Base-by-base conservation (phyloP, 2,797 vertebrate genomes). In the Danionella dracula region DNA sequence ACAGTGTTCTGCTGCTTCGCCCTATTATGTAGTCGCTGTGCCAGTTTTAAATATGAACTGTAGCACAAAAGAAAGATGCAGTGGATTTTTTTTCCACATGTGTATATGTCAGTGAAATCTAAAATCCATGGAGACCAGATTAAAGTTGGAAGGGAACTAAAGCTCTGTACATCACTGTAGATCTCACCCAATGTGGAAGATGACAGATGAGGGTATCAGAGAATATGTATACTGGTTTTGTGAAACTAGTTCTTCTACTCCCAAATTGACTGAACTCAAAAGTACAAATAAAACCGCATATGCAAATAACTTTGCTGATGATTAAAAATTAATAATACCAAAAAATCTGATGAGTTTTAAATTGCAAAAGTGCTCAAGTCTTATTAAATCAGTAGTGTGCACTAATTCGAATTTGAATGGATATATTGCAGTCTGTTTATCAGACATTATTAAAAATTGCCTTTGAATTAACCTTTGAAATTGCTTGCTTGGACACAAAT, bases 111-210 rank as follows among this genome's bases (percentile, higher is more conserved):
- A n/a, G 51, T 53, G 68, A 65, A 72, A 46, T 45, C 54, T 31
- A 23, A 44, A 64, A 67, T 66, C 61, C 41, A 69, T 46, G 11
- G 34, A 37, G 70, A 77, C 72, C 64, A 68, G 70, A 70, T 77
- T 72, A 70, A 67, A 72, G 48, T 67, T 56, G 53, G 50, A 58
- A 66, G 40, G 58, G 29, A 70, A 56, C 23, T 59, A 46, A 75
- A 63, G 59, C 71, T 72, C 23, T 38, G 54, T 37, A 51, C 66
- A 63, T 29, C 19, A 29, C 15, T 41, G 60, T 58, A 55, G 37
- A 66, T 64, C 58, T 16, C 5, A 56, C 31, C 15, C 66, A 51
- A 16, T 20, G 45, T 59, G 41, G 57, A 66, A 40, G 62, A 62
- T 40, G 57, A 34, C 60, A 73, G 55, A 55, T 16, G 56, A 6